Conservation (phyloP, 2,797 vertebrate species). For the Hemibagrus guttatus region DNA sequence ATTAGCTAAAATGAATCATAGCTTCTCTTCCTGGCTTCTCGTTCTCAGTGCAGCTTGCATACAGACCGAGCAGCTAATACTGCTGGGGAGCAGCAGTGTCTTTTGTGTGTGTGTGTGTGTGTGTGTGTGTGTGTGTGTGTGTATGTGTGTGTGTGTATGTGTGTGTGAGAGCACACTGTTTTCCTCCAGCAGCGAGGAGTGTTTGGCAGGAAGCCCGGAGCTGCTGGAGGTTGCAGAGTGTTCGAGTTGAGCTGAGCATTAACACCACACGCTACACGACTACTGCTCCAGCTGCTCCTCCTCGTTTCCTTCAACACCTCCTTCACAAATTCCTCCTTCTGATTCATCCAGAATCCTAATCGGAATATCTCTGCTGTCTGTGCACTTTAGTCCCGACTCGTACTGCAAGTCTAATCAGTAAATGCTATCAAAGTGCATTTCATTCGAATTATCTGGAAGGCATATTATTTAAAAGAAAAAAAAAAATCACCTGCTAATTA, state of each 20-base stretch:
- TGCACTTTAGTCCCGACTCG: background rate
- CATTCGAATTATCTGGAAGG: background rate
- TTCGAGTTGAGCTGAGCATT: constrained; percentile 35
- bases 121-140: constrained; percentile 6
- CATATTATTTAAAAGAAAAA: background rate
- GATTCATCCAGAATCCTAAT: background rate
- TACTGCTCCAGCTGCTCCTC: constrained; percentile 21
- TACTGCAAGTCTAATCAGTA: background rate
- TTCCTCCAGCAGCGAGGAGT: constrained; percentile 35
- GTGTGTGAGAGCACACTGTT: constrained; percentile 17
- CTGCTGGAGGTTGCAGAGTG: constrained; percentile 41
- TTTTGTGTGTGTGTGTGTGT: background rate
- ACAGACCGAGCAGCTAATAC: constrained; percentile 47
- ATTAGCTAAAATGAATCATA: constrained; percentile 32
- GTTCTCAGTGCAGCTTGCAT: constrained; percentile 45
- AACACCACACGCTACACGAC: constrained; percentile 37
- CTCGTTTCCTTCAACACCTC: constrained; percentile 25
- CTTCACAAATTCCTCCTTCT: background rate
- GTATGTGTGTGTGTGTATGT: constrained; percentile 1
- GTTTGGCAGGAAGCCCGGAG: constrained; percentile 43
- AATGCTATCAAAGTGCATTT: background rate
- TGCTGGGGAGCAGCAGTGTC: constrained; percentile 43
- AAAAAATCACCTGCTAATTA: background rate
- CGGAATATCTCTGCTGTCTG: background rate
- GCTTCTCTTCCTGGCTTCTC: background rate